phyloP scores from a whole-genome alignment of 2,113 vertebrate genomes.

The Trachemys scripta region DNA sequence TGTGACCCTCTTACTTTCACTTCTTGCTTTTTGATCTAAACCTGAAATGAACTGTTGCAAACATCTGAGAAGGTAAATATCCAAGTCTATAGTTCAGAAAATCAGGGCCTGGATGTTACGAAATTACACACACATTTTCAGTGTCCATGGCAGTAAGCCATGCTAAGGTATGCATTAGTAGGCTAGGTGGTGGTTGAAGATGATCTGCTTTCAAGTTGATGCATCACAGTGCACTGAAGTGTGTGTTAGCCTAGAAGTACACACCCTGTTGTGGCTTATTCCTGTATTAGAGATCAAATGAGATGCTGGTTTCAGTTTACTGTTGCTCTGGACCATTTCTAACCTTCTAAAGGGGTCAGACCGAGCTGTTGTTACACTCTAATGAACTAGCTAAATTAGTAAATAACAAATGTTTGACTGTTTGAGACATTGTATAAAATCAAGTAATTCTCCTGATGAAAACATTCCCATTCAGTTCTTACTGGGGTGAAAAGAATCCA shows the following conservation, averaged over 20 bases:
- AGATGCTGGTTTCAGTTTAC: neutral
- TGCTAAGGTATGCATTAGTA: rapidly evolving
- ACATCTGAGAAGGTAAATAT: neutral
- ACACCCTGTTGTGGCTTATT: neutral
- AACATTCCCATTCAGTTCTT: neutral
- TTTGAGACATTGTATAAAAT: neutral
- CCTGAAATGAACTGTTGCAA: neutral
- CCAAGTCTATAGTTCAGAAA: neutral
- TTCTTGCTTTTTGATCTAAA: neutral
- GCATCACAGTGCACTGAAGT: rapidly evolving
- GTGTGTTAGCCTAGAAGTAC: neutral
- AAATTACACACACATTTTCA: rapidly evolving
- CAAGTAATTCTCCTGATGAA: neutral
- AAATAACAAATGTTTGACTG: neutral
- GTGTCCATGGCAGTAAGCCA: neutral
- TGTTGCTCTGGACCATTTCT: neutral
- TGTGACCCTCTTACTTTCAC: neutral
- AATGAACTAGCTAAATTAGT: neutral
- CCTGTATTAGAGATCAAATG: neutral
- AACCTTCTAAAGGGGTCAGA: neutral
- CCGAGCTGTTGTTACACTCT: neutral
- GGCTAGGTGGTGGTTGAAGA: neutral
- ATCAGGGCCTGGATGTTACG: neutral
- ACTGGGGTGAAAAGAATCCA: neutral
- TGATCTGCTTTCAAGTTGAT: neutral